phyloP scores from a whole-genome alignment of 2,113 vertebrate genomes.

The Xiphophorus couchianus region DNA sequence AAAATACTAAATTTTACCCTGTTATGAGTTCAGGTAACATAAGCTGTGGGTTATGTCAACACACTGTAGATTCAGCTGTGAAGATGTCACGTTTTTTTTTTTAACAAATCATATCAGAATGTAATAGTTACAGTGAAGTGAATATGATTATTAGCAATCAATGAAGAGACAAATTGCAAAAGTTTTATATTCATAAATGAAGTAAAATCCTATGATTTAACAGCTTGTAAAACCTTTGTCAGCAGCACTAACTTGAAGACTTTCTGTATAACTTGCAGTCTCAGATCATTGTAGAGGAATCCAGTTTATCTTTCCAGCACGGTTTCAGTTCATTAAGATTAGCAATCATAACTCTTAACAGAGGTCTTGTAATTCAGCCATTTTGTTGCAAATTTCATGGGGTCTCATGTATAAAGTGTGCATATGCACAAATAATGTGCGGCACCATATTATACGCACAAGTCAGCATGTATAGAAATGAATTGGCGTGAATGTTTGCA shows the following conservation, averaged over 20 bases:
- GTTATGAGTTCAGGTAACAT: neutral
- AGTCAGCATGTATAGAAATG: no score
- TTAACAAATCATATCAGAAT: neutral
- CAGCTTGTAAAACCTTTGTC: no score
- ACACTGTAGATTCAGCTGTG: neutral
- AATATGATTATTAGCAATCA: no score
- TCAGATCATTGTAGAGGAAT: neutral
- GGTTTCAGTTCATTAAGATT: neutral
- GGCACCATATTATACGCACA: no score
- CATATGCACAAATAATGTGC: neutral
- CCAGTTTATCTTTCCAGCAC: no score
- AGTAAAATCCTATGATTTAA: no score
- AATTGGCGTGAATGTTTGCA: no score
- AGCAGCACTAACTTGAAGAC: no score
- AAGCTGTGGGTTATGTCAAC: neutral
- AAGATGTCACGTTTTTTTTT: neutral
- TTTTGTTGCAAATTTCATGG: neutral
- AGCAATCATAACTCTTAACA: neutral
- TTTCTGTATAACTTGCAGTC: neutral
- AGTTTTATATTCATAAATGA: no score
- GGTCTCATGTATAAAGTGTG: no score
- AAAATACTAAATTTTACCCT: neutral
- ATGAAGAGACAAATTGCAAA: no score
- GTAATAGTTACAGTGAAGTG: neutral
- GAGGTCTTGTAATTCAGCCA: neutral